A percentile compares a stretch with the other conserved stretches of the same genome.
Conservation (phyloP, 2,113 vertebrate species). For the Copsychus sechellarum region DNA sequence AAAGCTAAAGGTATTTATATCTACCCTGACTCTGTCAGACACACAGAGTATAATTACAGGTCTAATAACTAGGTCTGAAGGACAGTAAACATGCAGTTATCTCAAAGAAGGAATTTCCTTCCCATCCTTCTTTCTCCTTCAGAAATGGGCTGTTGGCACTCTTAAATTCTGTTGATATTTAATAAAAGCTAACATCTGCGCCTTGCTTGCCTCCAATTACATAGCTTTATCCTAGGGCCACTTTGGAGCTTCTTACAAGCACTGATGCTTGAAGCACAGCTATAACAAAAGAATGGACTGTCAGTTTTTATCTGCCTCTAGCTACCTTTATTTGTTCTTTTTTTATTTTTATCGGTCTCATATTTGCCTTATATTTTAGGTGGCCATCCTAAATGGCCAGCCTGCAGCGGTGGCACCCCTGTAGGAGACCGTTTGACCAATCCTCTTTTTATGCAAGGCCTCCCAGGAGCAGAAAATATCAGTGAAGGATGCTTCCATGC, state of each 20-base stretch:
- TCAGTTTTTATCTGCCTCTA: slow-evolving; percentile 55
- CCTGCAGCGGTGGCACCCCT: slow-evolving; percentile 13
- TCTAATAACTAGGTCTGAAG: not conserved
- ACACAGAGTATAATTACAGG: not conserved
- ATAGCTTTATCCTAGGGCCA: slow-evolving; percentile 38
- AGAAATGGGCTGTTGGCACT: not conserved
- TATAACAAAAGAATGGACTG: slow-evolving; percentile 46
- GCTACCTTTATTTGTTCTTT: slow-evolving; percentile 35
- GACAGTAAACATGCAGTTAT: slow-evolving; percentile 2
- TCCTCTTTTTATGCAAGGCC: not conserved
- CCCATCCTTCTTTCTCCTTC: not conserved
- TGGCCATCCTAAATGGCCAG: slow-evolving; percentile 37
- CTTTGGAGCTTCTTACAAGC: slow-evolving; percentile 10
- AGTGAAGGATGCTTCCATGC: not conserved
- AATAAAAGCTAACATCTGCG: slow-evolving; percentile 70
- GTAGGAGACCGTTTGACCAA: not conserved
- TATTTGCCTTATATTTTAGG: slow-evolving; percentile 22
- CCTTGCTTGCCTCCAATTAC: slow-evolving; percentile 53
- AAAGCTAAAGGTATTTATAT: not conserved
- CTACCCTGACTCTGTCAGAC: not conserved
- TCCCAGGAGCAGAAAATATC: not conserved
- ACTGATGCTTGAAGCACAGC: slow-evolving; percentile 46
- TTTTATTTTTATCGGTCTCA: slow-evolving; percentile 62
- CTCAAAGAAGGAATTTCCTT: not conserved
- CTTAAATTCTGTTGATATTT: slow-evolving; percentile 63